phyloP scores from a whole-genome alignment of 1,140 invertebrate species.

The Probaryconus sp. region DNA sequence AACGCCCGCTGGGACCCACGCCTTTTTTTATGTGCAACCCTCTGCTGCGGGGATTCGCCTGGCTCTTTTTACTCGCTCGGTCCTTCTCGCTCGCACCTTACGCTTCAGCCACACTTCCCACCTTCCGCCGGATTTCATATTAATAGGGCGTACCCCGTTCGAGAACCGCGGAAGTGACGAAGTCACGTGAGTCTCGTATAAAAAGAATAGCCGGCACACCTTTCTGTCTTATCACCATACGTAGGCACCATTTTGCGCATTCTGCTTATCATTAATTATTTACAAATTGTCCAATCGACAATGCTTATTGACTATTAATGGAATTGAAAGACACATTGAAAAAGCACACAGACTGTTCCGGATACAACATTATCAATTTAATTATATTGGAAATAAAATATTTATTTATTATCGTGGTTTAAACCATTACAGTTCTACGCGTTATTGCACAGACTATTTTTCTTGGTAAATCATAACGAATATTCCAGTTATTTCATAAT shows the following conservation, averaged over 20 bases:
- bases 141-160: conserved; percentile 44
- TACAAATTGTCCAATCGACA: background rate
- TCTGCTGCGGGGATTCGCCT: conserved; percentile 53
- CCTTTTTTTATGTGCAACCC: conserved; percentile 69
- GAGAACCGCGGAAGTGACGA: conserved; percentile 47
- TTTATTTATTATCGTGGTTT: too few species aligned
- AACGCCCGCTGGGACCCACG: conserved; percentile 72
- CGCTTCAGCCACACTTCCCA: conserved; percentile 44
- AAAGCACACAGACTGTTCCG: too few species aligned
- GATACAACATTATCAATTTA: too few species aligned
- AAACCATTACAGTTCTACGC: too few species aligned
- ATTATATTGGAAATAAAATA: too few species aligned
- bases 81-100: conserved; percentile 23
- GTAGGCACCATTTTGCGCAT: conserved; percentile 25
- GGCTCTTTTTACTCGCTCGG: conserved; percentile 50
- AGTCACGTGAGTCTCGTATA: conserved; percentile 41
- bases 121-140: conserved; percentile 53
- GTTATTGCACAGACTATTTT: too few species aligned
- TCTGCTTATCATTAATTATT: conserved; percentile 12
- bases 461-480: too few species aligned
- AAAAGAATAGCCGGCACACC: conserved; percentile 29
- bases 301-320: background rate
- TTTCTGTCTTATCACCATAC: conserved; percentile 33
- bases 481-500: too few species aligned
- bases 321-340: too few species aligned